Conservation (phyloP, 2,113 vertebrate species). For the Neolamprologus longior region DNA sequence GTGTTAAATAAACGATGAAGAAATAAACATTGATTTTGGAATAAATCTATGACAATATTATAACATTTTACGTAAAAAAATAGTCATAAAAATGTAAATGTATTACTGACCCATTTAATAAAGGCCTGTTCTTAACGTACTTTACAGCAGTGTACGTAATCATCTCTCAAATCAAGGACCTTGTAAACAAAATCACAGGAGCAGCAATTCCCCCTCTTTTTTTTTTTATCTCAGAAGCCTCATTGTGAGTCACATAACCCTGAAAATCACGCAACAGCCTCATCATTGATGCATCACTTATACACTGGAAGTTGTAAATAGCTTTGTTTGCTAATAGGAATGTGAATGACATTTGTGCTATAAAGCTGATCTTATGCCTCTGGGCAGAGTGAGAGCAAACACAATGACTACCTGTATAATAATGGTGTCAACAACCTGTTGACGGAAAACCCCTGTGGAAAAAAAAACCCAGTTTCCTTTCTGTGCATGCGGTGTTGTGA, state of each 20-base stretch:
- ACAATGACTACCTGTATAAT: not conserved
- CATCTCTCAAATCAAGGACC: not conserved
- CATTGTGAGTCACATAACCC: not conserved
- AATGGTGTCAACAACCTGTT: conserved; percentile 48
- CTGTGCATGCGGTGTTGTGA: conserved; percentile 22
- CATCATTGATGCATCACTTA: not conserved
- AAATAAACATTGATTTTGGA: not conserved
- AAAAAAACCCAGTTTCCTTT: not conserved
- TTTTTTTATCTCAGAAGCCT: not conserved
- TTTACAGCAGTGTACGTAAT: not conserved
- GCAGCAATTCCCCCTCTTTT: not conserved
- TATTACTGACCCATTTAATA: not conserved
- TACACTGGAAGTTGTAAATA: not conserved
- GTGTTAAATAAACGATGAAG: not conserved
- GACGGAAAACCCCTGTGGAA: conserved; percentile 8
- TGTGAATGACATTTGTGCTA: not conserved
- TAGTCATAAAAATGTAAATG: not conserved
- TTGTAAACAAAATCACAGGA: not conserved
- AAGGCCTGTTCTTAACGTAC: not conserved
- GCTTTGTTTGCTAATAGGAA: not conserved
- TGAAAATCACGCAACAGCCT: not conserved
- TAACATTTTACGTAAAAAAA: not conserved
- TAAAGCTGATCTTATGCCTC: not conserved
- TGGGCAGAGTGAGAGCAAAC: not conserved
- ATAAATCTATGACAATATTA: not conserved